These are phyloP conservation scores for Oenanthe melanoleuca DNA, from an alignment of 2,113 vertebrate species.

Conservation along the genomic window DNA sequence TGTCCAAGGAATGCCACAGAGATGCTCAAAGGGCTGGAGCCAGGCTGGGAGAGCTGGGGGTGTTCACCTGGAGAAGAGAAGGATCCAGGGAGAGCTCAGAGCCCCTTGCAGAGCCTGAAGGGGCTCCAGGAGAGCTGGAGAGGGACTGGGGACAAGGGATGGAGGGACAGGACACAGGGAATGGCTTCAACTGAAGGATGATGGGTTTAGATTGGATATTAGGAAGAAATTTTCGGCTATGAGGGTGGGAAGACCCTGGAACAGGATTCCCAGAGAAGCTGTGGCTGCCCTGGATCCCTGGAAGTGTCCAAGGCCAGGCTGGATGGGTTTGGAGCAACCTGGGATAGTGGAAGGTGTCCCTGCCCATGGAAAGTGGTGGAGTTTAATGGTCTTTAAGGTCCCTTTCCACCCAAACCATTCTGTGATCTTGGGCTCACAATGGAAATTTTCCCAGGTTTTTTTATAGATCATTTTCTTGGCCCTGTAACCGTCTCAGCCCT, in stretches of 20 bases:
- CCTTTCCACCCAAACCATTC: background rate
- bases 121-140: background rate
- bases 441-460: background rate
- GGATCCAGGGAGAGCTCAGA: background rate
- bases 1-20: background rate
- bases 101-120: background rate
- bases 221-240: accelerated
- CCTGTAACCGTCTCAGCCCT: background rate
- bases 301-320: background rate
- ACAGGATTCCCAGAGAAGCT: no score
- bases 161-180: background rate
- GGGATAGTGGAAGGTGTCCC: background rate
- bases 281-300: no score
- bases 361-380: no score
- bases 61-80: background rate
- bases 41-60: background rate
- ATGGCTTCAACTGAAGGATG: accelerated
- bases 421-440: background rate
- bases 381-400: no score
- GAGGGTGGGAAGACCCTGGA: background rate
- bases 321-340: accelerated
- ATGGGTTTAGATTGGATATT: accelerated
- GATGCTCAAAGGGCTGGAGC: background rate
- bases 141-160: background rate
- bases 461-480: background rate